phyloP scores from a whole-genome alignment of 30 jellyfish, hydroid and myxozoan genomes.

The Aurelia aurita region DNA sequence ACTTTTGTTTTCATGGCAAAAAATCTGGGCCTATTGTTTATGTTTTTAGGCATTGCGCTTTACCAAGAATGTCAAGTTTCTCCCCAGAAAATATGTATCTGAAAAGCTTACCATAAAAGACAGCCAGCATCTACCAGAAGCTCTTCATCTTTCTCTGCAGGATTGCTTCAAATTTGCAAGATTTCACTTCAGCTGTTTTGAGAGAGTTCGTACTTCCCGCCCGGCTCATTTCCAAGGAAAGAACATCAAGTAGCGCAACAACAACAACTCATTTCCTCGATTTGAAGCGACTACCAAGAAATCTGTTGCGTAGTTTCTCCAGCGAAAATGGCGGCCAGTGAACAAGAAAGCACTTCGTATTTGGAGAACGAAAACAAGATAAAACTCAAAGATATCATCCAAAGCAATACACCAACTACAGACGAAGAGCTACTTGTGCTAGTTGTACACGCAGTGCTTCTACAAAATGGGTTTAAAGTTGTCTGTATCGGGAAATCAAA shows the following conservation, averaged over 20 bases:
- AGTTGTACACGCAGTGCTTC: slow-evolving; percentile 38
- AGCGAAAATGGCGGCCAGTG: slow-evolving; percentile 50
- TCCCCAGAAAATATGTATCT: too few relatives aligned
- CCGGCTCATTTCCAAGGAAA: neutral
- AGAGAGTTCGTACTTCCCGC: slow-evolving; percentile 5
- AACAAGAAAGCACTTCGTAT: slow-evolving; percentile 3
- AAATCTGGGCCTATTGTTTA: too few relatives aligned
- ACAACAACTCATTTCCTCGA: slow-evolving; percentile 3
- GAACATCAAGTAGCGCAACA: slow-evolving; percentile 7
- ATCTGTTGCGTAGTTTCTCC: neutral
- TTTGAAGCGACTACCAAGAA: slow-evolving; percentile 10
- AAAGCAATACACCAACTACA: slow-evolving; percentile 19
- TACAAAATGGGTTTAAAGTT: slow-evolving; percentile 29
- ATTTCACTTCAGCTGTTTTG: neutral
- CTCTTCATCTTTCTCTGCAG: neutral
- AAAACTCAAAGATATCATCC: slow-evolving; percentile 6
- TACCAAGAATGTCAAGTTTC: too few relatives aligned
- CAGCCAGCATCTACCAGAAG: neutral
- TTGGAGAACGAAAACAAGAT: neutral
- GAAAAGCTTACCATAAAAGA: too few relatives aligned
- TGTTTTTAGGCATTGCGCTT: too few relatives aligned
- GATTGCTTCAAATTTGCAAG: neutral
- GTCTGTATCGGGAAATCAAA: slow-evolving; percentile 34
- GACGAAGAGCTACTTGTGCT: slow-evolving; percentile 51
- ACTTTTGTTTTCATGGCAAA: too few relatives aligned